phyloP scores from a whole-genome alignment of 2,113 vertebrate genomes.

The Gasterosteus aculeatus region DNA sequence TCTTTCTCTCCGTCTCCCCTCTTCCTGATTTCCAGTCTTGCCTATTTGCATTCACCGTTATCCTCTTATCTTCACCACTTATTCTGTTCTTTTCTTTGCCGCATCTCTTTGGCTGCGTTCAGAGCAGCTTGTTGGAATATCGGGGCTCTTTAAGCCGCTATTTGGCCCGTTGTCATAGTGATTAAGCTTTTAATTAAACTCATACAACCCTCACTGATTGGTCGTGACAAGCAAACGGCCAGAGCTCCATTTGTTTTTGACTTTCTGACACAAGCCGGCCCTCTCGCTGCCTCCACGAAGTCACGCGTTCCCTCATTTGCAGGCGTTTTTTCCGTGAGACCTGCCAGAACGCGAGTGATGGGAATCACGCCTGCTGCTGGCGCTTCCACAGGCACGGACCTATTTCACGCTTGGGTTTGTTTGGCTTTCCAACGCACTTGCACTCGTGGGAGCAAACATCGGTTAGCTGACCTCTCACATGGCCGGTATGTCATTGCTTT shows the following conservation, averaged over 20 bases:
- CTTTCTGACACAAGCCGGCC: conserved; percentile 58
- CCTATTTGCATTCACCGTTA: neutral
- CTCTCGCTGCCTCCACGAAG: conserved; percentile 13
- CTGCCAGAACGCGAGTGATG: conserved; percentile 11
- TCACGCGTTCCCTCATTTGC: conserved; percentile 39
- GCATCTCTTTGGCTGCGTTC: neutral
- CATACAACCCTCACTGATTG: conserved; percentile 49
- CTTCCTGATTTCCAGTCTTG: neutral
- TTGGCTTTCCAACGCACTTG: neutral
- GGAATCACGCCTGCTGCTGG: conserved; percentile 30
- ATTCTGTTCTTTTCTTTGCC: neutral
- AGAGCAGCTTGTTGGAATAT: neutral
- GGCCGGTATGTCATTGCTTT: conserved; percentile 54
- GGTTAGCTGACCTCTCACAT: conserved; percentile 34
- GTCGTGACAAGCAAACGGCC: conserved; percentile 45
- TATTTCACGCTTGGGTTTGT: neutral
- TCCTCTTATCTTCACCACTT: neutral
- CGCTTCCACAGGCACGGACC: conserved; percentile 24
- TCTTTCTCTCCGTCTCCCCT: conserved; percentile 5
- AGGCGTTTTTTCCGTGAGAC: conserved; percentile 31
- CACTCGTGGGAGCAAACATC: conserved; percentile 24
- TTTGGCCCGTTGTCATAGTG: conserved; percentile 27
- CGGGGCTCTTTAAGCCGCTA: conserved; percentile 49
- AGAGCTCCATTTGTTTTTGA: conserved; percentile 41
- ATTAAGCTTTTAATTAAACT: conserved; percentile 67